phyloP scores from a whole-genome alignment of 2,113 vertebrate species.

The Pedetes capensis region DNA sequence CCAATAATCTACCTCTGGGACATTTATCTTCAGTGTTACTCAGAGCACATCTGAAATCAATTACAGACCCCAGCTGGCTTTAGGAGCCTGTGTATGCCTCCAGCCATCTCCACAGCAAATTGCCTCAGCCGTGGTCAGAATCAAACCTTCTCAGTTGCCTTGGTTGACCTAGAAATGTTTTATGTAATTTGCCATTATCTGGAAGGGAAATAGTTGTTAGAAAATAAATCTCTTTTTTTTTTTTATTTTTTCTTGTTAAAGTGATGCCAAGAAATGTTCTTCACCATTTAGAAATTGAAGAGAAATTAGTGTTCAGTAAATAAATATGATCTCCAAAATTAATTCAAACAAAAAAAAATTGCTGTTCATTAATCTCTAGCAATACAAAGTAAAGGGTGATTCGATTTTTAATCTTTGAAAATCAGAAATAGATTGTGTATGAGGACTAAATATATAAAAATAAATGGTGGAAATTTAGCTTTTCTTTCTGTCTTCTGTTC shows the following conservation, averaged over 20 bases:
- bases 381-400: background rate
- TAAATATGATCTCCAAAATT: constrained; percentile 46
- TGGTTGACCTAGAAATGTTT: constrained; percentile 67
- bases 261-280: constrained; percentile 29
- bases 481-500: background rate
- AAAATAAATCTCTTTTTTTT: constrained; percentile 43
- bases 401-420: constrained; percentile 11
- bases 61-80: constrained; percentile 23
- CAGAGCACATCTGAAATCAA: constrained; percentile 61
- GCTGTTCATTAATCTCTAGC: background rate
- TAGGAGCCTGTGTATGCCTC: background rate
- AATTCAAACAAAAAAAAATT: background rate
- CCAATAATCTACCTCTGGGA: constrained; percentile 47
- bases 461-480: background rate
- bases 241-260: background rate
- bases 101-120: constrained; percentile 13
- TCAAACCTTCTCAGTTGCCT: constrained; percentile 67
- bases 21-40: constrained; percentile 37
- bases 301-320: constrained; percentile 61
- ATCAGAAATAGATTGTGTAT: background rate
- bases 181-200: constrained; percentile 54
- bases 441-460: background rate
- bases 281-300: background rate
- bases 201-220: constrained; percentile 54
- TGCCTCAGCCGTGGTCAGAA: constrained; percentile 31